These are phyloP conservation scores for Haliclona indistincta DNA, from an alignment of 37 sponge, comb jelly and placozoan genomes.

Conservation along the genomic window DNA sequence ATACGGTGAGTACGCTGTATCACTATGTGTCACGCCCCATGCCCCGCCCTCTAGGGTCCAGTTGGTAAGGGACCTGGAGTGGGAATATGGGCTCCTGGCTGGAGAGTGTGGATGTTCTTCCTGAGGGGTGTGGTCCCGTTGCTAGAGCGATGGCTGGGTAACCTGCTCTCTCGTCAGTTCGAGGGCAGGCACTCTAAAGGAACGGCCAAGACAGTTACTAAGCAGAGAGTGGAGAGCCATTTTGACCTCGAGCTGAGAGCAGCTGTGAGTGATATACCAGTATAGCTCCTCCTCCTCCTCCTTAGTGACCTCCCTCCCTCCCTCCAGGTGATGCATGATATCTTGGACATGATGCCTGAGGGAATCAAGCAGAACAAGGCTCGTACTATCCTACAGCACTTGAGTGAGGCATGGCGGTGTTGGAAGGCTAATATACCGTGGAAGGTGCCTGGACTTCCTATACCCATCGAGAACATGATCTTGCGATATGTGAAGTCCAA, in stretches of 20 bases:
- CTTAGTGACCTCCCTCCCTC: background rate
- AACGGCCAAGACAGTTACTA: conserved; percentile 98
- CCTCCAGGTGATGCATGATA: conserved; percentile 94
- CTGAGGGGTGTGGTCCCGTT: conserved; percentile 96
- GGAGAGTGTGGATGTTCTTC: conserved; percentile 99
- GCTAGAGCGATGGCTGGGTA: conserved; percentile 98
- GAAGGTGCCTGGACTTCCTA: conserved; percentile 99
- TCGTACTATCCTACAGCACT: conserved; percentile 93
- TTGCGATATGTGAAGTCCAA: conserved; percentile 98
- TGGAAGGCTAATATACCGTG: conserved; percentile 99
- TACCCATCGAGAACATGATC: conserved; percentile 99
- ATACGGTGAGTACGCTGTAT: conserved; percentile 75
- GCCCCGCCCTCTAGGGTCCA: conserved; percentile 76
- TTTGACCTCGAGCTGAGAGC: conserved; percentile 98
- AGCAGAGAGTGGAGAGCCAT: conserved; percentile 99
- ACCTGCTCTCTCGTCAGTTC: conserved; percentile 97
- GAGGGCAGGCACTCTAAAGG: conserved; percentile 99
- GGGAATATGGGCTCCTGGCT: conserved; percentile 98
- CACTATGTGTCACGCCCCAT: background rate
- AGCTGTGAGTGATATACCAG: conserved; percentile 56
- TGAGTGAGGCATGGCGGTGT: conserved; percentile 99
- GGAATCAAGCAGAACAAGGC: conserved; percentile 99
- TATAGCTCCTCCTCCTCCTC: background rate
- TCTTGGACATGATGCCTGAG: conserved; percentile 99
- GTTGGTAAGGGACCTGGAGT: conserved; percentile 99